These are phyloP conservation scores for Mystacornis crossleyi DNA, from an alignment of 2,113 vertebrate species.

Conservation along the genomic window DNA sequence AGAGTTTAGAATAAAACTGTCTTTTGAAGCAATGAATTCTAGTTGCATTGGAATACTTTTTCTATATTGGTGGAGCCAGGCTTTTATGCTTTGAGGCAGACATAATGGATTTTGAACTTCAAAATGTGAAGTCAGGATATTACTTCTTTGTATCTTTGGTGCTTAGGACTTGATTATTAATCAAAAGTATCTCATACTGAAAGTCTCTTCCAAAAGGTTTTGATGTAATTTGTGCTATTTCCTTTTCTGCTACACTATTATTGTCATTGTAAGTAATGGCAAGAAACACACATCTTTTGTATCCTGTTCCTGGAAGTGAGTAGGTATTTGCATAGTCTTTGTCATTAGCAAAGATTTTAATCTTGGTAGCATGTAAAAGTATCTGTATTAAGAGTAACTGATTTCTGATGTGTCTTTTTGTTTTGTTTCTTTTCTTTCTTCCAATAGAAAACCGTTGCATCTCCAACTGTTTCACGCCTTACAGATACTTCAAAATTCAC, in stretches of 20 bases:
- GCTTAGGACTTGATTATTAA: background rate
- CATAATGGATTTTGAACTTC: background rate
- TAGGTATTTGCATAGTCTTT: background rate
- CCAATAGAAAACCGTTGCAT: conserved; percentile 88
- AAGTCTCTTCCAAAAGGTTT: background rate
- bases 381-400: background rate
- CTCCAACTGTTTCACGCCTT: conserved; percentile 91
- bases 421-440: background rate
- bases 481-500: conserved; percentile 95
- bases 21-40: background rate
- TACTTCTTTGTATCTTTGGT: background rate
- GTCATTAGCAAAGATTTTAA: background rate
- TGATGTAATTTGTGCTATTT: background rate
- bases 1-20: background rate
- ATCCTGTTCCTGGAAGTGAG: background rate
- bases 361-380: background rate
- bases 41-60: background rate
- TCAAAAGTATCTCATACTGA: background rate
- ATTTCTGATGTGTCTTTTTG: background rate
- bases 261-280: background rate
- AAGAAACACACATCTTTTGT: background rate
- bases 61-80: background rate
- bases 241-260: background rate
- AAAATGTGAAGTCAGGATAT: background rate
- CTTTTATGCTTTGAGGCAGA: background rate